Evolutionary conservation across 2,113 vertebrate species (phyloP), one percentile per base, ranked within the genome.

Genomic region (Cariama cristata): DNA sequence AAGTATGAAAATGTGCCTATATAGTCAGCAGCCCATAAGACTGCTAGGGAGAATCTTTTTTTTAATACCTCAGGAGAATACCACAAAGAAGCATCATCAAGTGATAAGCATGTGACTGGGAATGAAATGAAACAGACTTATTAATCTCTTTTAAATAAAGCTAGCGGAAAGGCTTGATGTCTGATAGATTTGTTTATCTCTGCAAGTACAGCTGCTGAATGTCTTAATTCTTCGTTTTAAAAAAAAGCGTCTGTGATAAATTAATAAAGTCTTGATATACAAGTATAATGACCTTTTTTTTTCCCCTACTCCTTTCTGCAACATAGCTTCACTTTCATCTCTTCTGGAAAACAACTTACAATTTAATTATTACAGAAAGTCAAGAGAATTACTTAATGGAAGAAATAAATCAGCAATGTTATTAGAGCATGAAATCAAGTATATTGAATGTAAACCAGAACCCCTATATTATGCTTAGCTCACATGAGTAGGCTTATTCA

Each of bases 351-450:
- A 94, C 42, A 96, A 49, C 45, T 93, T 83, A 80, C 16, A 84
- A 94, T 97, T 93, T 96, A 97, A 90, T 93, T 96, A 96, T 96
- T 97, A 76, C 40, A 60, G 35, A 96, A 91, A 97, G 52, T 95
- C 66, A 90, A 81, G 91, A 96, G 76, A 80, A 97, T 98, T 96
- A 96, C 35, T 93, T 95, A 96, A 90, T 90, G 68, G 53, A 93
- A 90, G 85, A 96, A 97, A 97, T 95, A 98, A 95, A 97, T 97
- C 86, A 96, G 38, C 18, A 88, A 58, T 86, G 75, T 97, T 98
- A 97, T 97, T 97, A 97, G 96, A 97, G 89, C 95, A 97, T 97
- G 97, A 98, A 98, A 98, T 97, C 96, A 95, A 97, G 74, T 94
- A 79, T 59, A 82, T 81, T 86, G 87, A 83, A 93, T 85, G 73